A percentile compares a stretch with the other conserved stretches of the same genome.
phyloP scores from a whole-genome alignment of 2,888 invertebrate species.

The Scrobipalpa costella region DNA sequence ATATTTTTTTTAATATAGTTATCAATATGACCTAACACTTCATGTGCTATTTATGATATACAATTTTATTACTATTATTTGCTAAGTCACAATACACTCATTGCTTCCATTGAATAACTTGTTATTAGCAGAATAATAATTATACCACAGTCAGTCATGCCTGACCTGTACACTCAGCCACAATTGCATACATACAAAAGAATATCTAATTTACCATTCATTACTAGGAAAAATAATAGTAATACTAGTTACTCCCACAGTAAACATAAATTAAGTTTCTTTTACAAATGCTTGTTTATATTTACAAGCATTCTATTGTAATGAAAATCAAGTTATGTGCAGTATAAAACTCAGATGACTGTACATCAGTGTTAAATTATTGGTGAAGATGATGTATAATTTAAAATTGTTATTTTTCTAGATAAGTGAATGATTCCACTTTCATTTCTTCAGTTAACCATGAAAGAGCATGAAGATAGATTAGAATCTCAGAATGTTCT shows the following conservation, averaged over 20 bases:
- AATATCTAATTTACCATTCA: constrained; percentile 4
- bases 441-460: constrained; percentile 26
- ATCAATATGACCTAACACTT: background rate
- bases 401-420: constrained; percentile 17
- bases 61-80: constrained; percentile 4
- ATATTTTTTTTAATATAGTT: no score
- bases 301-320: background rate
- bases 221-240: background rate
- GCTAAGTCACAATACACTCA: constrained; percentile 3
- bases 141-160: constrained; percentile 30
- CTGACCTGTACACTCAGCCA: constrained; percentile 24
- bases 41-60: background rate
- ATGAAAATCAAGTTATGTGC: background rate
- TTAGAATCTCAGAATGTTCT: background rate
- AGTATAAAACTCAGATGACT: background rate
- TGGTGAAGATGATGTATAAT: constrained; percentile 20
- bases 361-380: constrained; percentile 2
- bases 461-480: constrained; percentile 3
- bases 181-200: constrained; percentile 10
- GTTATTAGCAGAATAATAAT: constrained; percentile 28
- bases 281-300: background rate
- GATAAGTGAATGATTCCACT: constrained; percentile 25
- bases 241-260: background rate
- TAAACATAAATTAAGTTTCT: background rate
- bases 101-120: constrained; percentile 30